Conservation (phyloP, 2,797 vertebrate genomes). For the Caiman crocodilus region DNA sequence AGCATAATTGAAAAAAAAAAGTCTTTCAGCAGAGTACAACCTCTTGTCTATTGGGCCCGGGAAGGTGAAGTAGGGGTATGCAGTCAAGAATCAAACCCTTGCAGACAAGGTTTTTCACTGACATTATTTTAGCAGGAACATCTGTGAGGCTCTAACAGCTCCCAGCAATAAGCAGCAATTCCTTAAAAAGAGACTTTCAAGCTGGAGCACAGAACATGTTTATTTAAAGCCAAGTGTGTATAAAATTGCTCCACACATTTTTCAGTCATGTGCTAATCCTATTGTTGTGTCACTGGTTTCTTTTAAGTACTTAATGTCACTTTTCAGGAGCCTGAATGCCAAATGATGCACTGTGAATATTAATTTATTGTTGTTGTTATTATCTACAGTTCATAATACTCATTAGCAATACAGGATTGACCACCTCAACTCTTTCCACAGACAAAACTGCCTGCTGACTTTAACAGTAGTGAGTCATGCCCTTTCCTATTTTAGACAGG, state of each 20-base stretch:
- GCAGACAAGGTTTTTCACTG: fast-evolving
- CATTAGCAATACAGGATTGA: neutral
- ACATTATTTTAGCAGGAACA: fast-evolving
- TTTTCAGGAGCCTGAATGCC: neutral
- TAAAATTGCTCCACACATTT: neutral
- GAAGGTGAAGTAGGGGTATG: neutral
- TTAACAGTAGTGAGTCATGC: neutral
- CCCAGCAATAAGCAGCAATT: fast-evolving
- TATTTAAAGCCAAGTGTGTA: neutral
- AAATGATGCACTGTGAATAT: neutral
- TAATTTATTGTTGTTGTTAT: neutral
- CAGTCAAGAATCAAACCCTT: neutral
- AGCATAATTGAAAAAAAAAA: neutral
- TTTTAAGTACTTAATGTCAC: neutral
- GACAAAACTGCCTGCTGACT: neutral
- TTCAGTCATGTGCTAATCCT: fast-evolving
- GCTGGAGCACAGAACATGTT: fast-evolving
- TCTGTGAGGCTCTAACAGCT: neutral
- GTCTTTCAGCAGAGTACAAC: neutral
- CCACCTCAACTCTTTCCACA: neutral
- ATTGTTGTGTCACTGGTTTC: fast-evolving
- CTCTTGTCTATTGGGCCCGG: neutral
- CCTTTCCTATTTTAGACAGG: neutral
- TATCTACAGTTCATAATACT: neutral
- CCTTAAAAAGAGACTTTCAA: neutral